Evolutionary conservation across 1,140 invertebrate genomes (phyloP).

Genomic region (Drosophila burlai): DNA sequence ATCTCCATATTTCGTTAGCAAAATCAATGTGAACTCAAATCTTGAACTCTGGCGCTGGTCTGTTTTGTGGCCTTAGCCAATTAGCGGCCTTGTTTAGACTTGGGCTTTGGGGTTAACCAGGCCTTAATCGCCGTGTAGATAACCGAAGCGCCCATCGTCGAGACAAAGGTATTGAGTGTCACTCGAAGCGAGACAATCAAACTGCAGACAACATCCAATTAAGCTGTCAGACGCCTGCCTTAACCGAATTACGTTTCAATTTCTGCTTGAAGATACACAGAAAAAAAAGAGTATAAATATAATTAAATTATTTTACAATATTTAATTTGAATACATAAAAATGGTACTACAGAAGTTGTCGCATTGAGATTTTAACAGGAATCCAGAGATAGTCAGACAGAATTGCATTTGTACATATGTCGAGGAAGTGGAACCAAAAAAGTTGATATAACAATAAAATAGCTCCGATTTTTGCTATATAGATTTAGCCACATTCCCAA

Average conservation of each 20-base stretch:
- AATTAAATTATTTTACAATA: background rate
- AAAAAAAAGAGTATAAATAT: background rate
- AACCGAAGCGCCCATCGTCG: background rate
- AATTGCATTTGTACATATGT: too few species aligned
- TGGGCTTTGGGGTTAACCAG: constrained; percentile 6
- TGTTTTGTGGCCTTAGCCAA: constrained; percentile 61
- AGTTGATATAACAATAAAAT: too few species aligned
- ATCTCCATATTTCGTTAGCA: constrained; percentile 22
- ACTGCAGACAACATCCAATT: constrained; percentile 62
- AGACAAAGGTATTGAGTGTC: constrained; percentile 51
- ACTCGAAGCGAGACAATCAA: constrained; percentile 43
- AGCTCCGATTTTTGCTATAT: too few species aligned
- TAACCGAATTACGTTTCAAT: constrained; percentile 78
- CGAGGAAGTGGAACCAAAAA: too few species aligned
- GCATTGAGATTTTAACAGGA: too few species aligned
- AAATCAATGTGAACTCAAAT: constrained; percentile 19
- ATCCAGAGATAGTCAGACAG: too few species aligned
- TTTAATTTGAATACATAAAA: too few species aligned
- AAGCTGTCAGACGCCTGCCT: constrained; percentile 54
- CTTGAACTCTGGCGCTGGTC: constrained; percentile 30
- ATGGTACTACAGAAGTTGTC: too few species aligned
- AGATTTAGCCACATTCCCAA: too few species aligned
- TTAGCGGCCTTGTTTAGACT: constrained; percentile 58
- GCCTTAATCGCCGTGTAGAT: constrained; percentile 44
- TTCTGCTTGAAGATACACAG: background rate